Evolutionary conservation across 2,113 vertebrate genomes (phyloP), one percentile per base, ranked within the genome.

Genomic region (Mola mola): DNA sequence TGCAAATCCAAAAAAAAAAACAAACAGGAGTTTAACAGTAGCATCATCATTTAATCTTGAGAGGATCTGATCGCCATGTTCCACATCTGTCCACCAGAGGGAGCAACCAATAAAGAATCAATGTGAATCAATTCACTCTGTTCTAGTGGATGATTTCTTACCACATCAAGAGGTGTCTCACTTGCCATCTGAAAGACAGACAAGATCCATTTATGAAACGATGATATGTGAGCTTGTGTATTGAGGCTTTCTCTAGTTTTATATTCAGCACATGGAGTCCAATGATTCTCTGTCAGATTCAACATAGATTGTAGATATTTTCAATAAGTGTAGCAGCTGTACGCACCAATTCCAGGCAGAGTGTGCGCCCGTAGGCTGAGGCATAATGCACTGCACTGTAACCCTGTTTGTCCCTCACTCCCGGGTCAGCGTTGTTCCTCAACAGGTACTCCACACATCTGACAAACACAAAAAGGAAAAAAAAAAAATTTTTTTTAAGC

Each of bases 391-490:
- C 95, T 5, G 96, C 94, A 31, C 94, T 97, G 85, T 95, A 98
- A 68, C 96, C 97, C 88, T 98, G 94, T 52, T 94, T 94, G 87
- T 98, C 97, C 55, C 95, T 91, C 78, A 97, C 94, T 72, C 93
- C 94, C 1, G 96, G 94, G 85, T 99, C 95, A 55, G 97, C 96
- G 66, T 98, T 94, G 1, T 98, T 98, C 87, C 96, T 93, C 81
- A 99, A 42, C 83, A 99, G 90, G 78, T 98, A 98, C 91, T 98
- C 96, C 91, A 98, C 94, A 91, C 96, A 98, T 90, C 97, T 99
- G 69, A 20, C 28, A 53, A 49, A n/a, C 8, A 58, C n/a, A 53
- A 48, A 63, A 33, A 2, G 10, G 37, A 17, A 17, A 19, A 44
- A 1, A n/a, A 31, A 29, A 34, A 25, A 19, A 17, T 0, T 2